A percentile compares a stretch with the other conserved stretches of the same genome.
These are phyloP conservation scores for Drosophila suboccidentalis DNA, from an alignment of 2,888 invertebrate species.

Conservation along the genomic window DNA sequence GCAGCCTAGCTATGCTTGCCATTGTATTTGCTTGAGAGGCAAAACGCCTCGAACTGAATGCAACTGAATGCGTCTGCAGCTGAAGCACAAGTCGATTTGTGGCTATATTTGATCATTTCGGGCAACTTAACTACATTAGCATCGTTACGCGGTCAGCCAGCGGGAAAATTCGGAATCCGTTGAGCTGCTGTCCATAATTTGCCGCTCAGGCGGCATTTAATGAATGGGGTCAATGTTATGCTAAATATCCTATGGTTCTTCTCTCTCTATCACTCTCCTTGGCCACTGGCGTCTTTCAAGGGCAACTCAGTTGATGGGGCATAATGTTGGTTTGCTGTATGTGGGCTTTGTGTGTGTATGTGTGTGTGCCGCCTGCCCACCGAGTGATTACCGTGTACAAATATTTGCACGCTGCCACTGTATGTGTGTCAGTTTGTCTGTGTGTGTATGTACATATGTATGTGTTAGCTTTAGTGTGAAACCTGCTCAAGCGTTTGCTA, in stretches of 20 bases:
- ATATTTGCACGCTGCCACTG: slow-evolving; percentile 56
- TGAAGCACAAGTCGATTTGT: slow-evolving; percentile 41
- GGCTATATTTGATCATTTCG: slow-evolving; percentile 58
- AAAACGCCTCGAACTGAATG: slow-evolving; percentile 19
- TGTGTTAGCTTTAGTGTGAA: slow-evolving; percentile 54
- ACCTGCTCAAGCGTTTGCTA: slow-evolving; percentile 49
- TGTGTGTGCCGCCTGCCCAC: slow-evolving; percentile 34
- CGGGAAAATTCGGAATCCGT: slow-evolving; percentile 55
- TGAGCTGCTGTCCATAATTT: slow-evolving; percentile 45
- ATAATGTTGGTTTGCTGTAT: background rate
- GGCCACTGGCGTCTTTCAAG: slow-evolving; percentile 9
- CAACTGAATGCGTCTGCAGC: slow-evolving; percentile 21
- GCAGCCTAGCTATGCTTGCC: background rate
- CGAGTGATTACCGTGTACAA: slow-evolving; percentile 74
- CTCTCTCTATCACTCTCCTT: background rate
- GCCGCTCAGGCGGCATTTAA: slow-evolving; percentile 47
- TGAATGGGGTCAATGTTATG: slow-evolving; percentile 70
- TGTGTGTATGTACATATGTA: slow-evolving; percentile 16
- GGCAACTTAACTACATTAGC: slow-evolving; percentile 62
- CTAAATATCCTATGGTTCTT: slow-evolving; percentile 46
- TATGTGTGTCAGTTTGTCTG: background rate
- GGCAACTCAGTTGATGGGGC: slow-evolving; percentile 6
- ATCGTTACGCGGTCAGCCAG: slow-evolving; percentile 62
- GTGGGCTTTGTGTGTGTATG: slow-evolving; percentile 7
- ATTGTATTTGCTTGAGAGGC: slow-evolving; percentile 3